These are phyloP conservation scores for Linepithema humile DNA, from an alignment of 1,140 invertebrate genomes.

Conservation along the genomic window DNA sequence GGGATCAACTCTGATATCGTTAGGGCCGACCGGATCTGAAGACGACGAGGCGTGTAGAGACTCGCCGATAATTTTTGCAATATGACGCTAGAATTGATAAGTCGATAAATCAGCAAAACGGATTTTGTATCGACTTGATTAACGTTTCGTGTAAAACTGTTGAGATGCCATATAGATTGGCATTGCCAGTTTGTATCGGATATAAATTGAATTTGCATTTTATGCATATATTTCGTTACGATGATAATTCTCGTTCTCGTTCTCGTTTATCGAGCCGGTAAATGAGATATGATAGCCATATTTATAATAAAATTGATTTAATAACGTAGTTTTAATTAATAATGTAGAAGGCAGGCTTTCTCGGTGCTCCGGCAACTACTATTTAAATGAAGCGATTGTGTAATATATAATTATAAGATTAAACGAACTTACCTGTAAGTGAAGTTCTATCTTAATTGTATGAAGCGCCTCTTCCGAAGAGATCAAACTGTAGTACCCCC, in stretches of 20 bases:
- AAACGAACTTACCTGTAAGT: no score
- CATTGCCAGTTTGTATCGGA: not conserved
- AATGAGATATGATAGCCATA: not conserved
- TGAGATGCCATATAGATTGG: not conserved
- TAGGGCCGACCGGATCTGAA: not conserved
- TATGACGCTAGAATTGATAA: not conserved
- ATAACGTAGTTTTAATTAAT: not conserved
- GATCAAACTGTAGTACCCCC: no score
- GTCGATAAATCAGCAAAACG: slow-evolving; percentile 11
- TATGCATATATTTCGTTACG: not conserved
- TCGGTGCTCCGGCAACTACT: no score
- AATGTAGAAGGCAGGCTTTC: no score
- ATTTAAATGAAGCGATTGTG: no score
- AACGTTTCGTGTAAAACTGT: not conserved
- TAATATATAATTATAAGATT: no score
- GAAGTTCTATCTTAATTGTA: no score
- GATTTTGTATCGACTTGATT: slow-evolving; percentile 16
- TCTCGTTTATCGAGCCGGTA: not conserved
- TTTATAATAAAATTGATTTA: not conserved
- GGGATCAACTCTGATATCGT: slow-evolving; percentile 13
- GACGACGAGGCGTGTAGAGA: not conserved
- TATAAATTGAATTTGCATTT: slow-evolving; percentile 26
- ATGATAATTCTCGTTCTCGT: not conserved
- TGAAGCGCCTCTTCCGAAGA: no score
- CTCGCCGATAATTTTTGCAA: not conserved